phyloP scores from a whole-genome alignment of 2,113 vertebrate species.

The Nibea coibor region DNA sequence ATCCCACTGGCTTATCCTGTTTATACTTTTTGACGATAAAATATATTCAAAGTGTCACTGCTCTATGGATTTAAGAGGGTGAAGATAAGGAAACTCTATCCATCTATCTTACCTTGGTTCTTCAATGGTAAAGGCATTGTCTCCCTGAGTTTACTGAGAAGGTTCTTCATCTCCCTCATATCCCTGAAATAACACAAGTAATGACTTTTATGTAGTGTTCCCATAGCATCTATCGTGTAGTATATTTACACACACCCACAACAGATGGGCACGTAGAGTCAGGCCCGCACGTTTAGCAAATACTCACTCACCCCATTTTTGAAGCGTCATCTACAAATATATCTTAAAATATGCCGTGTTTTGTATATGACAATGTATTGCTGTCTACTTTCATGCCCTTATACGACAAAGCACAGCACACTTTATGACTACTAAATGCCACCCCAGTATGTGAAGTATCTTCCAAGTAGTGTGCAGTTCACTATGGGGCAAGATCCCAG shows the following conservation, averaged over 20 bases:
- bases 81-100: neutral
- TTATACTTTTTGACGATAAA: neutral
- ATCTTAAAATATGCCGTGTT: neutral
- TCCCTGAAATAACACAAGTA: slow-evolving; percentile 84
- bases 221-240: neutral
- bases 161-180: slow-evolving; percentile 99
- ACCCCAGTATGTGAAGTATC: neutral
- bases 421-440: neutral
- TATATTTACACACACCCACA: neutral
- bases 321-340: neutral
- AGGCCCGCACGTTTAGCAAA: neutral
- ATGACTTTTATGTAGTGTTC: neutral
- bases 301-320: neutral
- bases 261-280: neutral
- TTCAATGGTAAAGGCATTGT: slow-evolving; percentile 99
- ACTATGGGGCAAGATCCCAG: neutral
- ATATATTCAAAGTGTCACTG: neutral
- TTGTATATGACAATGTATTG: neutral
- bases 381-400: neutral
- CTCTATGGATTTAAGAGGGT: neutral
- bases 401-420: neutral
- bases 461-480: neutral
- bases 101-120: slow-evolving; percentile 91
- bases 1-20: neutral
- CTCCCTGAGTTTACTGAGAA: slow-evolving; percentile 99